Conservation (phyloP, 2,888 invertebrate genomes). For the Autographa pulchrina region DNA sequence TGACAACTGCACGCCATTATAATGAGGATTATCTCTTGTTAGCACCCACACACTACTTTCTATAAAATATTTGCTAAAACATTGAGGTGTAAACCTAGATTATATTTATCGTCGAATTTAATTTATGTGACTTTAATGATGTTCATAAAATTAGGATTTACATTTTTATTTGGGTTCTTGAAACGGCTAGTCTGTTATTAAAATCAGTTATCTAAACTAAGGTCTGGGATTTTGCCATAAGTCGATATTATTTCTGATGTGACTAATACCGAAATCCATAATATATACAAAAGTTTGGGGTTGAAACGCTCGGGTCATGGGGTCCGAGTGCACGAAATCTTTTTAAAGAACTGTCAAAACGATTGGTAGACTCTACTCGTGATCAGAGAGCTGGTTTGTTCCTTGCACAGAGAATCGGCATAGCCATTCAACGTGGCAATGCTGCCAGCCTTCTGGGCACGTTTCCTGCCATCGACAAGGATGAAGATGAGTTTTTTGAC, state of each 20-base stretch:
- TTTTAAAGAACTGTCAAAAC: too few species aligned
- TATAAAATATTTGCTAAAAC: conserved; percentile 19
- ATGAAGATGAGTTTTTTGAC: too few species aligned
- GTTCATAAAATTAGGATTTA: background rate
- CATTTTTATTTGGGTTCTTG: background rate
- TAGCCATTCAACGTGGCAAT: too few species aligned
- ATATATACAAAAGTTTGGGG: too few species aligned
- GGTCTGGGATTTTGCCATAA: background rate
- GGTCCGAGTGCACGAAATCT: too few species aligned
- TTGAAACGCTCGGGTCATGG: too few species aligned
- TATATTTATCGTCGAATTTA: conserved; percentile 6
- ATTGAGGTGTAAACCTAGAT: conserved; percentile 7
- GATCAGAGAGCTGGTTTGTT: too few species aligned
- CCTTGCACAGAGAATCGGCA: too few species aligned
- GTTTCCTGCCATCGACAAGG: too few species aligned
- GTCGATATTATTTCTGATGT: background rate
- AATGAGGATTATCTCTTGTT: conserved; percentile 5
- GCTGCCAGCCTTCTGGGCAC: too few species aligned
- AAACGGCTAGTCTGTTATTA: background rate
- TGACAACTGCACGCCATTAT: conserved; percentile 32
- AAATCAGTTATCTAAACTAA: background rate
- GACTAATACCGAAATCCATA: too few species aligned
- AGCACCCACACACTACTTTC: conserved; percentile 10
- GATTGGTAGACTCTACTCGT: too few species aligned
- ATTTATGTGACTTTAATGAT: conserved; percentile 9